These are phyloP conservation scores for Acleris literana DNA, from an alignment of 2,888 invertebrate species.

Conservation along the genomic window DNA sequence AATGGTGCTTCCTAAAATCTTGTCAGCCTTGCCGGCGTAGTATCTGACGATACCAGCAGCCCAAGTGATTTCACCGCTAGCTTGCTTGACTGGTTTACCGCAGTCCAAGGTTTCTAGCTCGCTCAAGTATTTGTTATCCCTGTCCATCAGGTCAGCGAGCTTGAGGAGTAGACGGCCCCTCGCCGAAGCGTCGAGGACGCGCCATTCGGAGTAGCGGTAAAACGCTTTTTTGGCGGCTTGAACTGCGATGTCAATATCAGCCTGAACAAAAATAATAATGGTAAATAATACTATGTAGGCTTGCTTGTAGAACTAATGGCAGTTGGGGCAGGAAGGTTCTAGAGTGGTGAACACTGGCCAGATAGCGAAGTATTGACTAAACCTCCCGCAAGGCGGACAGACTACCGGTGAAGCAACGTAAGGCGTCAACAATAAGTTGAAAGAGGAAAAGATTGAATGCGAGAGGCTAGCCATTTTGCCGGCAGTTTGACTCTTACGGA, in stretches of 20 bases:
- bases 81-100: constrained; percentile 92
- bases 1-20: constrained; percentile 90
- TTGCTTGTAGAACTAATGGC: no score
- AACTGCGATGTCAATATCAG: constrained; percentile 91
- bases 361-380: no score
- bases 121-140: constrained; percentile 88
- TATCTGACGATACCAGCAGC: constrained; percentile 88
- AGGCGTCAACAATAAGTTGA: no score
- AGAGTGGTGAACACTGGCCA: no score
- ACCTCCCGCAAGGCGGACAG: no score
- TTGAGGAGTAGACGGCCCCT: constrained; percentile 88
- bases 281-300: background rate
- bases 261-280: constrained; percentile 66
- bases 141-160: constrained; percentile 89
- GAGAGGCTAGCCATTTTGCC: no score
- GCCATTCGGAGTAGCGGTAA: constrained; percentile 88
- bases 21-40: constrained; percentile 96
- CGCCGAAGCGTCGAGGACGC: constrained; percentile 90
- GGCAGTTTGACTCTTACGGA: no score
- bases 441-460: no score
- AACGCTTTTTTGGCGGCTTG: constrained; percentile 91
- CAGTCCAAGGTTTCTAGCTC: constrained; percentile 96
- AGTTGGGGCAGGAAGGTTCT: no score
- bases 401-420: no score
- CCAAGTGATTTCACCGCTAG: constrained; percentile 85